phyloP scores from a whole-genome alignment of 1,140 invertebrate genomes.

The Leptinotarsa texana region DNA sequence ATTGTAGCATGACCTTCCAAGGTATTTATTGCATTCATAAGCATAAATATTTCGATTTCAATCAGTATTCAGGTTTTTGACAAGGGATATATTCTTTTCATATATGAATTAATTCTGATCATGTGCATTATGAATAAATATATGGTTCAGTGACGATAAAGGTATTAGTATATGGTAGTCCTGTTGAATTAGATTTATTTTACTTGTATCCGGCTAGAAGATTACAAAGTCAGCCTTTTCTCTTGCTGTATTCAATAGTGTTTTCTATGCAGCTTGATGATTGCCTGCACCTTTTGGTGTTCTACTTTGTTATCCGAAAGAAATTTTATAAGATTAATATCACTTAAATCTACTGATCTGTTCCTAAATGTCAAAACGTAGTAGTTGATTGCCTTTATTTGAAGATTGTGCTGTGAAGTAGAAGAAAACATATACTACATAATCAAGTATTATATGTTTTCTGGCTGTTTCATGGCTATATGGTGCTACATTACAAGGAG shows the following conservation, averaged over 20 bases:
- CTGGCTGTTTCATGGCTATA: no score
- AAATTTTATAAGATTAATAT: no score
- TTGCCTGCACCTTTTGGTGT: background rate
- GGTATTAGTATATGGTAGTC: no score
- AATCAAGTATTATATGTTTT: no score
- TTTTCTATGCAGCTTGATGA: constrained; percentile 7
- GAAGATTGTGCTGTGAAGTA: no score
- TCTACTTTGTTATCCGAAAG: no score
- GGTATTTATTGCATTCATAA: constrained; percentile 2
- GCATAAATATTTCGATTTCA: constrained; percentile 11
- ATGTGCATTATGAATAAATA: constrained; percentile 1
- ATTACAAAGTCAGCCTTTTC: background rate
- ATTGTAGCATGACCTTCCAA: background rate
- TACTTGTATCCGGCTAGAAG: constrained; percentile 2
- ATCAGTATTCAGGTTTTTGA: constrained; percentile 7
- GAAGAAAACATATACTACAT: no score
- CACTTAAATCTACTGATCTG: no score
- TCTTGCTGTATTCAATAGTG: constrained; percentile 4
- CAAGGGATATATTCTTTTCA: constrained; percentile 10
- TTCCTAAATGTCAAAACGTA: no score
- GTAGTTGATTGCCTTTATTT: no score
- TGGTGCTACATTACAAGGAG: no score
- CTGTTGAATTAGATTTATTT: constrained; percentile 1
- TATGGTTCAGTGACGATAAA: background rate
- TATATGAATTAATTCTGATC: constrained; percentile 7